phyloP scores from a whole-genome alignment of 2,797 vertebrate species.

The Catharus ustulatus region DNA sequence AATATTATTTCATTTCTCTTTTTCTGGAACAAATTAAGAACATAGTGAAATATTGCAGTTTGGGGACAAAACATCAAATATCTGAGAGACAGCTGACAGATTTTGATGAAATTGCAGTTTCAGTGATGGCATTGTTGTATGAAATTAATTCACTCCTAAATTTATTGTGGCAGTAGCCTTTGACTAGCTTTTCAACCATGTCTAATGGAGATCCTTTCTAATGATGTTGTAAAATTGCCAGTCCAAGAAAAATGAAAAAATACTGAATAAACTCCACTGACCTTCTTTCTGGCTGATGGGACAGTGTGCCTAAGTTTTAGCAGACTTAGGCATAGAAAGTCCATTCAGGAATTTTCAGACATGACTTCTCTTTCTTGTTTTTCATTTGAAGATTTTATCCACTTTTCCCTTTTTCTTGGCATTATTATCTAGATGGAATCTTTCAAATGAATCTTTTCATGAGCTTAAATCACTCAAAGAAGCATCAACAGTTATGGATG shows the following conservation, averaged over 20 bases:
- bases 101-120: not conserved
- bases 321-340: not conserved
- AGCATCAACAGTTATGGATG: not conserved
- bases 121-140: not conserved
- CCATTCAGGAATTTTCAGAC: not conserved
- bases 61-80: not conserved
- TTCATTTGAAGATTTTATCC: not conserved
- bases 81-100: not conserved
- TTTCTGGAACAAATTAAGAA: not conserved
- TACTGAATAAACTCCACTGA: not conserved
- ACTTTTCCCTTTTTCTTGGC: not conserved
- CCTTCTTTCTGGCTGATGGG: not conserved
- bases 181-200: not conserved
- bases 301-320: fast-evolving
- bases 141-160: not conserved
- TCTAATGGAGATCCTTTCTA: not conserved
- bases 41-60: not conserved
- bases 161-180: not conserved
- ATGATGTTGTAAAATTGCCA: not conserved
- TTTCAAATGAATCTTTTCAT: not conserved
- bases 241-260: not conserved
- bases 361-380: not conserved
- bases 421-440: not conserved
- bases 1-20: not conserved
- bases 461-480: not conserved